Percentiles rank a stretch among this genome's conserved stretches.
These are phyloP conservation scores for Chrysocyon brachyurus DNA, from an alignment of 2,797 vertebrate species.

Conservation along the genomic window DNA sequence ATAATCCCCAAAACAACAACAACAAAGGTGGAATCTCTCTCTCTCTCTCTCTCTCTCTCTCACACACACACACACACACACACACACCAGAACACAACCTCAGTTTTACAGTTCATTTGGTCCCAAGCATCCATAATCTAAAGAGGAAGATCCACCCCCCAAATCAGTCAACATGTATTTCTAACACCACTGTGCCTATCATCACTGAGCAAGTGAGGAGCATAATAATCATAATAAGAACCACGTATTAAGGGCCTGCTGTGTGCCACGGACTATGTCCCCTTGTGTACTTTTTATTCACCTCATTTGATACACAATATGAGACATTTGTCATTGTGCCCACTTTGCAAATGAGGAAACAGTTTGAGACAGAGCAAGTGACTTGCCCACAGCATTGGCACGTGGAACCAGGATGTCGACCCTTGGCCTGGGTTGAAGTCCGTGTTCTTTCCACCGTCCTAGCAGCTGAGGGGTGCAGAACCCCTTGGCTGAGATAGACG, in stretches of 20 bases:
- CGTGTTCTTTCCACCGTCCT: not conserved
- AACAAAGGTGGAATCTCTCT: not conserved
- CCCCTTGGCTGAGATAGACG: too few relatives aligned
- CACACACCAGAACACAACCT: not conserved
- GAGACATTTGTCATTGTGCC: not conserved
- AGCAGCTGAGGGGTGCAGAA: not conserved
- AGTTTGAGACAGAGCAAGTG: not conserved
- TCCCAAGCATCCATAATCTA: not conserved
- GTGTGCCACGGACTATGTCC: not conserved
- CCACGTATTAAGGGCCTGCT: not conserved
- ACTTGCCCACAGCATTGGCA: fast-evolving
- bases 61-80: not conserved
- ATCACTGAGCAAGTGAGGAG: not conserved
- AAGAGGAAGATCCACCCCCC: not conserved
- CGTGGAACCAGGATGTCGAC: not conserved
- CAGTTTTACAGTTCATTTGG: not conserved
- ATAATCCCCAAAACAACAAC: not conserved
- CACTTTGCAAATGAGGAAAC: not conserved
- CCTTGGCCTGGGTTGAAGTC: not conserved
- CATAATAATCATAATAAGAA: not conserved
- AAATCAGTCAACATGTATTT: not conserved
- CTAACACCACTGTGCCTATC: not conserved
- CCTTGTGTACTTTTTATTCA: not conserved
- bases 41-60: not conserved
- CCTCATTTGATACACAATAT: not conserved